phyloP scores from a whole-genome alignment of 2,113 vertebrate species.

The Alexandromys fortis region DNA sequence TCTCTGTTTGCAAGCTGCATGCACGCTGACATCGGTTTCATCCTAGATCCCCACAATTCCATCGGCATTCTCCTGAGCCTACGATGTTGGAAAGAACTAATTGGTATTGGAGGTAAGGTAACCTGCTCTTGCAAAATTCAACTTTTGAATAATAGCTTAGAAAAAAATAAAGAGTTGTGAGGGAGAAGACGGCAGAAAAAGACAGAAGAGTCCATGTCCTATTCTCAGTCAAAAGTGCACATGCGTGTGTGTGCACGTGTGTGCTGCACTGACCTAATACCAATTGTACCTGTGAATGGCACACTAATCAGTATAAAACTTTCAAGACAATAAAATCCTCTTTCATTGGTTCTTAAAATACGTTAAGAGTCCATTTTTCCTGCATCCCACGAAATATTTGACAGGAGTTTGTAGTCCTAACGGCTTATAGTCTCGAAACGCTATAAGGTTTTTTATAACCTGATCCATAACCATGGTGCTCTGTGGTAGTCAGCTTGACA shows the following conservation, averaged over 20 bases:
- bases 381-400: not conserved
- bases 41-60: not conserved
- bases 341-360: not conserved
- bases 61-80: not conserved
- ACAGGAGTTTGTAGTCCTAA: not conserved
- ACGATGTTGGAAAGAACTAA: not conserved
- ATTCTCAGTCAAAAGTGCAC: not conserved
- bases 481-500: not conserved
- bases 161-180: not conserved
- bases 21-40: not conserved
- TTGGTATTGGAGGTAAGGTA: not conserved
- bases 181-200: not conserved
- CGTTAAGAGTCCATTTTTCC: not conserved
- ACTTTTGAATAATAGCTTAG: not conserved
- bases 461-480: not conserved
- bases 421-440: not conserved
- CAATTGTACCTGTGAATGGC: not conserved
- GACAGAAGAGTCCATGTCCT: not conserved
- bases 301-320: not conserved
- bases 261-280: not conserved
- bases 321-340: slow-evolving; percentile 1
- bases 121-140: not conserved
- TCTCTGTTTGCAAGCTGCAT: not conserved
- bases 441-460: not conserved
- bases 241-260: not conserved